These are phyloP conservation scores for Hippotragus niger DNA, from an alignment of 2,113 vertebrate genomes.

Conservation along the genomic window DNA sequence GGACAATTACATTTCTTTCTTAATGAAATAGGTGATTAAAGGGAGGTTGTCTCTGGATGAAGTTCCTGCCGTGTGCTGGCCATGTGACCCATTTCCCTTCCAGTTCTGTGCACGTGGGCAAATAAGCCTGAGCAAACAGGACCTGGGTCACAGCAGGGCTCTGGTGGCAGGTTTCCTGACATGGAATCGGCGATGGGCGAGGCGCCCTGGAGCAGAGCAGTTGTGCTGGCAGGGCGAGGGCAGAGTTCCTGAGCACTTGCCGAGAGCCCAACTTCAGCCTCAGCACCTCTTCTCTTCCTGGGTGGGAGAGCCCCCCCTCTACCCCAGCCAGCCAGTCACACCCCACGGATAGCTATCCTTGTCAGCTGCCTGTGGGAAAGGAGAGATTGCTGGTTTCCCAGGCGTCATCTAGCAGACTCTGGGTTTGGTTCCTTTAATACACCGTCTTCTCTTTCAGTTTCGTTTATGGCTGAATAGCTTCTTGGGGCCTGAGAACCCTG, in stretches of 20 bases:
- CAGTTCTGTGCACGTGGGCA: background rate
- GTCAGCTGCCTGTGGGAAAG: background rate
- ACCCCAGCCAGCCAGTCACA: background rate
- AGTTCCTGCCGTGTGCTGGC: background rate
- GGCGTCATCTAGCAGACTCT: background rate
- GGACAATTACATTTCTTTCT: background rate
- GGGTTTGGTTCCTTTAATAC: background rate
- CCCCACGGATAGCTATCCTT: background rate
- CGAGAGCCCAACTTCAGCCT: background rate
- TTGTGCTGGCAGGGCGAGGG: rapidly evolving
- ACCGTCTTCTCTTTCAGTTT: background rate
- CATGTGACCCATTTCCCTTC: background rate
- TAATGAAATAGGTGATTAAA: background rate
- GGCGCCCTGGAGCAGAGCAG: background rate
- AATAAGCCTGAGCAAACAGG: too few species aligned
- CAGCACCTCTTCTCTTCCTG: background rate
- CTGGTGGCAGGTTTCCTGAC: background rate
- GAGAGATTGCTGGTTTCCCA: background rate
- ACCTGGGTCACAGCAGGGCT: background rate
- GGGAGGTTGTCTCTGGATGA: background rate
- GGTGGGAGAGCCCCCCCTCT: background rate
- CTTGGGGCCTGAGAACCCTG: background rate
- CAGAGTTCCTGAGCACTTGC: background rate
- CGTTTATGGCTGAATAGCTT: background rate
- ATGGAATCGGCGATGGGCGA: rapidly evolving